Base-by-base conservation (phyloP, 2,797 vertebrate species). In the Strix occidentalis region DNA sequence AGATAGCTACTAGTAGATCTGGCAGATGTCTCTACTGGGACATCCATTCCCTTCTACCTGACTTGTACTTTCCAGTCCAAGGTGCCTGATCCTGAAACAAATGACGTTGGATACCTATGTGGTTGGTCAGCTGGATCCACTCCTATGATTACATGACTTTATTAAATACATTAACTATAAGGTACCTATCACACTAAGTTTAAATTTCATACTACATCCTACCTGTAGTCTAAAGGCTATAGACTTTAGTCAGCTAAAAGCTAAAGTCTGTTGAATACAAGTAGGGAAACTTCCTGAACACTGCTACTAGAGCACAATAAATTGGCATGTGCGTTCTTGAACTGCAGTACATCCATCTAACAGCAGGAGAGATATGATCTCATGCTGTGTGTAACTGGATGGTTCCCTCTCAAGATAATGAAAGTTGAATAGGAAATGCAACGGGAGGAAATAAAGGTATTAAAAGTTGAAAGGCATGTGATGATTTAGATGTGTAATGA, bases 391-490 rank as follows among this genome's bases (percentile, higher is more conserved):
- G 89, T 95, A 96, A 96, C 97, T 95, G 95, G 96, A 96, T 97
- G 94, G 97, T 97, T 97, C 93, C 82, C 94, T 94, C 97, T 95
- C 95, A 91, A 95, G 95, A 97, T 98, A 97, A 98, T 98, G 96
- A 94, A 98, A 97, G 93, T 84, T 86, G 95, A 97, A 97, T 95
- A 97, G 95, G 93, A 95, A 97, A 90, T 96, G 94, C 65, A 83
- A 75, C 0, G 74, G 58, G 90, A 96, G 80, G 80, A 95, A 95
- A 96, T 95, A 96, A 96, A 96, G 89, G 84, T 96, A 96, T 97
- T 97, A 94, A 78, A 97, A 95, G 83, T 87, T 95, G 95, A 95
- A 97, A 97, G 95, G 50, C 90, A 84, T 94, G 43, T 90, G 87
- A 96, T 97, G 94, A 96, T 96, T 95, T 97, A 96, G 70, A 45